Conservation (phyloP, 64 coral and sea anemone genomes). For the Porites lutea region DNA sequence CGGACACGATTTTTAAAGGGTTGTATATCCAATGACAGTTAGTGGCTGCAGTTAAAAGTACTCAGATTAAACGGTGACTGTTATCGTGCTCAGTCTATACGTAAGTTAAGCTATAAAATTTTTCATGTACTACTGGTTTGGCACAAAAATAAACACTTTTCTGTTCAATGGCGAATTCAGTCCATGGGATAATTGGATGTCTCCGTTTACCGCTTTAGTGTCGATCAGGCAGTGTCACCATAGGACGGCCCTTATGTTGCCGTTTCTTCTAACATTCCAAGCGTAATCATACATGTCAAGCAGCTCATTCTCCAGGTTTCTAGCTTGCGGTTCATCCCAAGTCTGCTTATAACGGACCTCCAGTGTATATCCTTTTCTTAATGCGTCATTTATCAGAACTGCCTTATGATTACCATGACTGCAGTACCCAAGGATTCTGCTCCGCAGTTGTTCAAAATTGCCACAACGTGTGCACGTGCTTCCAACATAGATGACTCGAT, state of each 20-base stretch:
- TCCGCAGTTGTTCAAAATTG: not conserved
- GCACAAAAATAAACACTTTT: too few relatives aligned
- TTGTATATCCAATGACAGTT: too few relatives aligned
- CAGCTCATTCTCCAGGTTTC: not conserved
- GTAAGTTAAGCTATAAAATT: too few relatives aligned
- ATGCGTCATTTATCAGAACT: slow-evolving; percentile 14
- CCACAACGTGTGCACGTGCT: slow-evolving; percentile 1
- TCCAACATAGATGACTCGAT: not conserved
- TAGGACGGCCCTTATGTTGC: not conserved
- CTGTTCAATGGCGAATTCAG: too few relatives aligned
- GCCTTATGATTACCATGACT: slow-evolving; percentile 1
- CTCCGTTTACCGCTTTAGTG: too few relatives aligned
- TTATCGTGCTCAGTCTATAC: too few relatives aligned
- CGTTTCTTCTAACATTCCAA: slow-evolving; percentile 7
- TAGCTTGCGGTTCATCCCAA: not conserved
- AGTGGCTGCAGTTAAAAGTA: too few relatives aligned
- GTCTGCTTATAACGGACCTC: slow-evolving; percentile 30
- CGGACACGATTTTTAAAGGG: too few relatives aligned
- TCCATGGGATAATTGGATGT: too few relatives aligned
- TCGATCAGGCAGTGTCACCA: not conserved
- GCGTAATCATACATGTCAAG: slow-evolving; percentile 27
- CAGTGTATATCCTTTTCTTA: slow-evolving; percentile 6
- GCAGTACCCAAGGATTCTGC: slow-evolving; percentile 3
- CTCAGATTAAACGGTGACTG: too few relatives aligned
- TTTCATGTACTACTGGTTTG: too few relatives aligned